Evolutionary conservation across 2,113 vertebrate genomes (phyloP).

Genomic region (Ictalurus punctatus): DNA sequence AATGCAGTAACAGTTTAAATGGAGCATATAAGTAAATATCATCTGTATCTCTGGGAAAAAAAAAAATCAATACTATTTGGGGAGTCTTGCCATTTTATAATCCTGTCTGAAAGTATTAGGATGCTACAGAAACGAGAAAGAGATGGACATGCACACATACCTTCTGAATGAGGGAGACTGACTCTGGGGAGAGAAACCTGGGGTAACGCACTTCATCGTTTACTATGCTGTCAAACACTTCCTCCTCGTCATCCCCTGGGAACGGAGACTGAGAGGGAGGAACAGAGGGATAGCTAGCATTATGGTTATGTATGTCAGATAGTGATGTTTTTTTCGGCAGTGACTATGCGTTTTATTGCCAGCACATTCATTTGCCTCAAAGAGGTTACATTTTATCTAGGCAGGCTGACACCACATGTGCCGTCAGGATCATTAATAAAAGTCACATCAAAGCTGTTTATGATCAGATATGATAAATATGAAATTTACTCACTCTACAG

Average conservation of each 20-base stretch:
- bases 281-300: not conserved
- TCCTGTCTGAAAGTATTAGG: not conserved
- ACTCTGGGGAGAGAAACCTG: conserved; percentile 79
- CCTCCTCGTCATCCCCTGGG: conserved; percentile 95
- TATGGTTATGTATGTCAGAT: not conserved
- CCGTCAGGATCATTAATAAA: not conserved
- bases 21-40: not conserved
- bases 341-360: too few species aligned
- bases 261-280: conserved; percentile 81
- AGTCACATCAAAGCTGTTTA: not conserved
- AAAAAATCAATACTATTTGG: not conserved
- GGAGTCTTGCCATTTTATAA: not conserved
- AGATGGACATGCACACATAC: conserved; percentile 60
- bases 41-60: not conserved
- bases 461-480: not conserved
- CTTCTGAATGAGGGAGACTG: conserved; percentile 85
- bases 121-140: not conserved
- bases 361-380: not conserved
- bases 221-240: conserved; percentile 96
- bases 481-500: not conserved
- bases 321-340: not conserved
- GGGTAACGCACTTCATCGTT: conserved; percentile 87
- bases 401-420: not conserved
- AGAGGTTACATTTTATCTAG: not conserved
- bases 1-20: not conserved